phyloP scores from a whole-genome alignment of 2,113 vertebrate genomes.

The Alexandromys fortis region DNA sequence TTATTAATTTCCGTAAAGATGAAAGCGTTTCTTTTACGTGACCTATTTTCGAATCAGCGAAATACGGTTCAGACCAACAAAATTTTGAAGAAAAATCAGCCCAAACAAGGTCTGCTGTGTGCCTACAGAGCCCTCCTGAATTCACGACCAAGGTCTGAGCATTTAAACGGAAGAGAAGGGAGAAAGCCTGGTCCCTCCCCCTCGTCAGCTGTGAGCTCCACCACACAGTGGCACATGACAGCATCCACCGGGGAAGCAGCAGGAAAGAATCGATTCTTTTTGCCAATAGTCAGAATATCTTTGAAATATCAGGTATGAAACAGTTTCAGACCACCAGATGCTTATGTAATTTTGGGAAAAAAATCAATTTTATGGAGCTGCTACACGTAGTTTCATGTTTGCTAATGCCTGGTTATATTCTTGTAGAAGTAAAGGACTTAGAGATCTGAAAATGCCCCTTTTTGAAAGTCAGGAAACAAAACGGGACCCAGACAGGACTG shows the following conservation, averaged over 20 bases:
- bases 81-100: background rate
- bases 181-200: slow-evolving; percentile 6
- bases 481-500: background rate
- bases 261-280: slow-evolving; percentile 65
- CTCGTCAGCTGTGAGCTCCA: background rate
- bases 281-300: slow-evolving; percentile 73
- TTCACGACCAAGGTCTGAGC: background rate
- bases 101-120: background rate
- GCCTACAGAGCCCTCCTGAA: background rate
- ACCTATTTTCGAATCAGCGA: background rate
- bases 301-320: slow-evolving; percentile 79
- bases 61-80: background rate
- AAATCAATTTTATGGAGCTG: slow-evolving; percentile 71
- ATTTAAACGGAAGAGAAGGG: background rate
- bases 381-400: slow-evolving; percentile 52
- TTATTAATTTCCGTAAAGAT: background rate
- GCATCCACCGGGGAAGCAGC: slow-evolving; percentile 11
- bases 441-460: slow-evolving; percentile 20
- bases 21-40: background rate
- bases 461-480: slow-evolving; percentile 56
- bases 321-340: slow-evolving; percentile 74
- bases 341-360: slow-evolving; percentile 79
- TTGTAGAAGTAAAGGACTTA: slow-evolving; percentile 36
- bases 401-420: slow-evolving; percentile 65
- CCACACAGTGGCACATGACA: slow-evolving; percentile 30